Base-by-base conservation (phyloP, 2,797 vertebrate species). In the Squalus acanthias region DNA sequence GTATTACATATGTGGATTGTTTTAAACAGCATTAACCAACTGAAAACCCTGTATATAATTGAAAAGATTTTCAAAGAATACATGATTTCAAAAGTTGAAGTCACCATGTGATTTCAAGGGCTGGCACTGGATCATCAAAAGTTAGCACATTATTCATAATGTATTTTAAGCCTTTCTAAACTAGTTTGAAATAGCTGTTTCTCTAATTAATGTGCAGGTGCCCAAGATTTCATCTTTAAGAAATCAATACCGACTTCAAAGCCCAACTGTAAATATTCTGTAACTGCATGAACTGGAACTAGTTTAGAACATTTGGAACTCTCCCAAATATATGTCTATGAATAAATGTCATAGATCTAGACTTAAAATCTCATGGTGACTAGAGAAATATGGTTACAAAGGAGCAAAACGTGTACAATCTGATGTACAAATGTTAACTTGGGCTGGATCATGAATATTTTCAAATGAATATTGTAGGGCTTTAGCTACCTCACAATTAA, bases 41-140 rank as follows among this genome's bases (percentile, higher is more conserved):
- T 53, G 94, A 95, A 95, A 95, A 95, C 70, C 50, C 94, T 95
- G 70, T 95, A 53, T 95, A 72, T 95, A 95, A 72, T 74, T 95
- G 94, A 95, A 95, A 95, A 74, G 39, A 87, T 60, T 67, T 85
- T 96, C 96, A 96, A 97, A 97, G 50, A 96, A 97, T 96, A 97
- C 97, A 97, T 97, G 97, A 98, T 97, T 98, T 97, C 96, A 97
- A 98, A 97, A 97, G 97, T 98, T 98, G 97, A 96, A 92, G 82
- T 88, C 96, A 96, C 85, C 96, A 69, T 92, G 67, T 89, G 85
- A 69, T 96, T 91, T 96, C 53, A 95, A 72, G 94, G 70, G 46
- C 70, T 95, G 94, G 70, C 70, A 95, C 94, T 95, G 94, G 94
- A 95, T 95, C 70, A 95, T 74, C 94, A 95, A 95, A 95, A 95